phyloP scores from a whole-genome alignment of 2,113 vertebrate genomes.

The Fregata magnificens region DNA sequence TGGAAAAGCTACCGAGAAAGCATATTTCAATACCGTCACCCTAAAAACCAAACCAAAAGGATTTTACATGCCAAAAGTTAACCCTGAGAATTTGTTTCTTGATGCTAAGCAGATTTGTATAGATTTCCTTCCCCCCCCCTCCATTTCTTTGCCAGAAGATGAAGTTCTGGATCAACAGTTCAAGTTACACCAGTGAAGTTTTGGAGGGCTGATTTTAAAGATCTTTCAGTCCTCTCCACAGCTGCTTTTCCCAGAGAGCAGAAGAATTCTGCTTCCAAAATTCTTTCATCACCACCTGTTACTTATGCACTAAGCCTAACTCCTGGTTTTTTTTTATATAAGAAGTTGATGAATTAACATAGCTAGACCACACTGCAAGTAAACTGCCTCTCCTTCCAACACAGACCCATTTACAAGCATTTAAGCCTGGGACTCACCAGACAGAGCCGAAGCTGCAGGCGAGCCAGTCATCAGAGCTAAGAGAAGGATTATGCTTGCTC shows the following conservation, averaged over 20 bases:
- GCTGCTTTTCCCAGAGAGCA: not conserved
- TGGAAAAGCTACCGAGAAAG: slow-evolving; percentile 22
- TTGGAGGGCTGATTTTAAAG: not conserved
- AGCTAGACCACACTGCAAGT: slow-evolving; percentile 25
- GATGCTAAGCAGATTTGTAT: not conserved
- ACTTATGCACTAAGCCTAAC: not conserved
- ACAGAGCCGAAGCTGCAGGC: slow-evolving; percentile 65
- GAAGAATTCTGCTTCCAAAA: slow-evolving; percentile 34
- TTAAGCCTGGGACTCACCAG: slow-evolving; percentile 66
- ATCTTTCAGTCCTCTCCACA: not conserved
- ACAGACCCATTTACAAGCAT: slow-evolving; percentile 38
- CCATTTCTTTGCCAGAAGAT: not conserved
- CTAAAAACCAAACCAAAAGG: not conserved
- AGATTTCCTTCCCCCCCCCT: too few relatives aligned
- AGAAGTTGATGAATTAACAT: slow-evolving; percentile 33
- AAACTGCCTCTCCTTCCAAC: slow-evolving; percentile 33
- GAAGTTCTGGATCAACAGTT: slow-evolving; percentile 27
- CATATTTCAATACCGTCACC: not conserved
- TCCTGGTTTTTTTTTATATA: not conserved
- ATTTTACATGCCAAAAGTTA: not conserved
- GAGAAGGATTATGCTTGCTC: slow-evolving; percentile 70
- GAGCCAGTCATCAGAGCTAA: slow-evolving; percentile 71
- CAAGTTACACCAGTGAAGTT: not conserved
- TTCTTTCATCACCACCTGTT: slow-evolving; percentile 10
- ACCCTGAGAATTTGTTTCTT: not conserved